Evolutionary conservation across 1,140 invertebrate genomes (phyloP).

Genomic region (Meloidogyne chitwoodi): DNA sequence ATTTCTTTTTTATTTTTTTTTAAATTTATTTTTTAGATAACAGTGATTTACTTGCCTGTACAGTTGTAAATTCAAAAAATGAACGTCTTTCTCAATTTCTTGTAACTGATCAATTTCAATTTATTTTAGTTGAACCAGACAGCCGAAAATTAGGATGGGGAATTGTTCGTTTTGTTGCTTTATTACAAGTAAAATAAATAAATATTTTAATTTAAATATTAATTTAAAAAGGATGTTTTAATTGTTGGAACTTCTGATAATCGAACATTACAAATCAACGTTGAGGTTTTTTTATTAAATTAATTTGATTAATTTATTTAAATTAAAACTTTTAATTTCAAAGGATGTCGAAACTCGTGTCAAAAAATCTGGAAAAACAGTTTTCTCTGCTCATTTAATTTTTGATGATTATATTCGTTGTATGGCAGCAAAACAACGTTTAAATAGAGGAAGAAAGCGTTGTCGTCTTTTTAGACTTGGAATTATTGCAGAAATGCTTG

Average conservation of each 20-base stretch:
- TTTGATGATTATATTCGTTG: conserved; percentile 98
- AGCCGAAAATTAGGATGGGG: conserved; percentile 87
- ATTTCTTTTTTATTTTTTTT: conserved; percentile 16
- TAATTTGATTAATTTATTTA: background rate
- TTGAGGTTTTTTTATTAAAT: conserved; percentile 67
- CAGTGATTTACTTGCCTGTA: conserved; percentile 91
- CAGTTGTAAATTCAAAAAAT: conserved; percentile 80
- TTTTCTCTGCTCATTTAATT: conserved; percentile 84
- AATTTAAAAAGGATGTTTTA: conserved; percentile 66
- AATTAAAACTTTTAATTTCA: background rate
- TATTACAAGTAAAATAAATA: conserved; percentile 63
- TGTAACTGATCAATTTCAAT: conserved; percentile 85
- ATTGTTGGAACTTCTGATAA: conserved; percentile 87
- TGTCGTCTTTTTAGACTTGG: conserved; percentile 91
- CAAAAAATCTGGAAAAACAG: conserved; percentile 66
- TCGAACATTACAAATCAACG: conserved; percentile 85
- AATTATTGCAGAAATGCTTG: conserved; percentile 83
- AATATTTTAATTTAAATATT: background rate
- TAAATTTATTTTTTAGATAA: conserved; percentile 72
- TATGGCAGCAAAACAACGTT: conserved; percentile 70
- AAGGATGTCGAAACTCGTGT: conserved; percentile 67
- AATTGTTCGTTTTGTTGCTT: conserved; percentile 82
- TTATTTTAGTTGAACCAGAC: conserved; percentile 94
- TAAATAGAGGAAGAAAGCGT: conserved; percentile 79
- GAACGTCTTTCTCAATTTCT: conserved; percentile 72